phyloP scores from a whole-genome alignment of 2,797 vertebrate genomes.

The Darevskia nairensis region DNA sequence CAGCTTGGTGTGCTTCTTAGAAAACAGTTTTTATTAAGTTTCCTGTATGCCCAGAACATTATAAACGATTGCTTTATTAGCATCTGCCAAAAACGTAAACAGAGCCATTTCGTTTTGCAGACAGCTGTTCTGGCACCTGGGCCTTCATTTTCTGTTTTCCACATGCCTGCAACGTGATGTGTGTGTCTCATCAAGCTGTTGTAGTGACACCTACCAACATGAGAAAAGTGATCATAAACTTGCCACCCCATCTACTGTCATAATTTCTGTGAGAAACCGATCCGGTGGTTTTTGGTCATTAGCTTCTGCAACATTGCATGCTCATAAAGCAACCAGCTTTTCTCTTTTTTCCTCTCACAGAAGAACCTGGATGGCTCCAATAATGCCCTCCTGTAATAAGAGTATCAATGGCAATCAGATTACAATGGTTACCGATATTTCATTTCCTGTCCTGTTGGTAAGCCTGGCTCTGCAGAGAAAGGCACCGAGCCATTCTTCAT shows the following conservation, averaged over 20 bases:
- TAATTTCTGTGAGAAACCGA: neutral
- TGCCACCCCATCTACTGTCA: neutral
- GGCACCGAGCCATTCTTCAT: neutral
- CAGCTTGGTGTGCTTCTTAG: constrained; percentile 47
- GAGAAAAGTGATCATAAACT: neutral
- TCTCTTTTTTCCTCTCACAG: neutral
- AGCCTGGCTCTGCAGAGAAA: rapidly evolving
- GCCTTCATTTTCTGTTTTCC: constrained; percentile 51
- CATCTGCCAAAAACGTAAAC: constrained; percentile 62
- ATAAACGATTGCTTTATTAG: constrained; percentile 59
- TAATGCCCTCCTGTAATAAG: neutral
- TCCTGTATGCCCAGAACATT: constrained; percentile 46
- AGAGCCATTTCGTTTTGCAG: constrained; percentile 54
- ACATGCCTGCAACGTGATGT: neutral
- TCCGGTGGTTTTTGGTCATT: constrained; percentile 2
- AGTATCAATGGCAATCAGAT: constrained; percentile 4
- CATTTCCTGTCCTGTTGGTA: neutral
- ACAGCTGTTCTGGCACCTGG: constrained; percentile 35
- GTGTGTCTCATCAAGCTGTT: constrained; percentile 36
- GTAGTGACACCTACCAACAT: neutral
- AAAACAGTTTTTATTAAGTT: constrained; percentile 44
- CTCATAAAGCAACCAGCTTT: rapidly evolving
- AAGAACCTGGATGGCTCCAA: neutral
- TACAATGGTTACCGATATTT: neutral
- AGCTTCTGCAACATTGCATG: neutral